Base-by-base conservation (phyloP, 1,140 invertebrate species). In the Harlomillsia oculata region DNA sequence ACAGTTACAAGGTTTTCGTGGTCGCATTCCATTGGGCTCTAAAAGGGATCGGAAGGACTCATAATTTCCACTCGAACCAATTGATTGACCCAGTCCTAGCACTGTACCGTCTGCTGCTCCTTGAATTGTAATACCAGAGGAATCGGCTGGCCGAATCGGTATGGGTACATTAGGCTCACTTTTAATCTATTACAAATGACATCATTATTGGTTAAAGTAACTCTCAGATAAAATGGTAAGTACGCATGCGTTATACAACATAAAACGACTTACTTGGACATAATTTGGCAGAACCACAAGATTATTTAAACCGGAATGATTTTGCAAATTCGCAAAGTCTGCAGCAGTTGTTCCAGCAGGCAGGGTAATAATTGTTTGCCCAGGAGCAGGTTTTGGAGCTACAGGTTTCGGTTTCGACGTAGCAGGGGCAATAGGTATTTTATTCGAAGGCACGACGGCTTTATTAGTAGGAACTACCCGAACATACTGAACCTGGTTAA, bases 1-100 rank as follows among this genome's bases (percentile, higher is more conserved):
- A 74, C 96, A 99, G 71, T 99, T 99, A 72, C 96, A 99, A 11
- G 92, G 91, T 74, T 96, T 96, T 50, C 89, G 77, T 5, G 87
- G 86, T 66, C 83, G 75, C 46, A 85, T 80, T 21, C 82, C 84
- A 67, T 85, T 82, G 2, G 80, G 73, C 65, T 81, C 80, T 20
- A 77, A 66, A 40, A 71, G 64, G n/a, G 72, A 65, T 28, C 63
- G 25, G 34, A 65, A 62, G 18, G 63, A 62, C 14, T 69, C 54
- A 68, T 60, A 49, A 40, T 53, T 64, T 60, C 44, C 56, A n/a
- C n/a, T n/a, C n/a, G n/a, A n/a, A n/a, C n/a, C n/a, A n/a, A n/a
- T n/a, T n/a, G n/a, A n/a, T n/a, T n/a, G 5, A 16, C 21, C 34
- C 29, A 16, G 16, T 18, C 26, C 18, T 25, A 26, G n/a, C 16